Base-by-base conservation (phyloP, 2,113 vertebrate genomes). In the Bagarius yarrelli region DNA sequence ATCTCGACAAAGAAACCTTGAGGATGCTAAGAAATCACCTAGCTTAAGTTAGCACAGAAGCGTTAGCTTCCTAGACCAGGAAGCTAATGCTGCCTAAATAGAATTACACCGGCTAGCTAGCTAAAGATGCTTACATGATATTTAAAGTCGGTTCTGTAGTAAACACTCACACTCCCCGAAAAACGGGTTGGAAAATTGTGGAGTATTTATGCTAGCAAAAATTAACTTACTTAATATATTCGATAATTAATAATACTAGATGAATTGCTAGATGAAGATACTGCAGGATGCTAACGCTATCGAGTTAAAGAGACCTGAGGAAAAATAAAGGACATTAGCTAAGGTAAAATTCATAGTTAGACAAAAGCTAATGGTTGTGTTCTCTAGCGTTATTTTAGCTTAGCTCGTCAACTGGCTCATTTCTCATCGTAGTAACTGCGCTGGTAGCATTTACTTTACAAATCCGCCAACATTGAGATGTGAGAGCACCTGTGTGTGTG, bases 401-500 rank as follows among this genome's bases (percentile, higher is more conserved):
- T 27, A 71, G 18, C n/a, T 44, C 34, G 8, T 66, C 8, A 11
- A 66, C 18, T 36, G 47, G 15, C 13, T 0, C n/a, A 50, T 12
- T 44, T 23, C 66, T 69, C 13, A 69, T 40, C 34, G 6, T 14
- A 1, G 4, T 66, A 40, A 40, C 6, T 40, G 6, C 36, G n/a
- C 36, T 40, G n/a, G 27, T 19, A 52, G 25, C 25, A 30, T 71
- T 71, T 71, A 15, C 16, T 52, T 50, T 44, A 12, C 30, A 12
- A 30, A 27, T 70, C 25, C 47, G 12, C 40, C 8, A n/a, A 18
- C 8, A n/a, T 27, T 25, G 3, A 6, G 15, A 9, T 70, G 8
- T 50, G 23, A 47, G 40, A 40, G 15, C 66, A 47, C n/a, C 23
- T 25, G 11, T 25, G 3, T 40, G 9, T 90, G 92, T 50, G 23